A percentile compares a stretch with the other conserved stretches of the same genome.
phyloP scores from a whole-genome alignment of 1,140 invertebrate genomes.

The Drosophila suzukii region DNA sequence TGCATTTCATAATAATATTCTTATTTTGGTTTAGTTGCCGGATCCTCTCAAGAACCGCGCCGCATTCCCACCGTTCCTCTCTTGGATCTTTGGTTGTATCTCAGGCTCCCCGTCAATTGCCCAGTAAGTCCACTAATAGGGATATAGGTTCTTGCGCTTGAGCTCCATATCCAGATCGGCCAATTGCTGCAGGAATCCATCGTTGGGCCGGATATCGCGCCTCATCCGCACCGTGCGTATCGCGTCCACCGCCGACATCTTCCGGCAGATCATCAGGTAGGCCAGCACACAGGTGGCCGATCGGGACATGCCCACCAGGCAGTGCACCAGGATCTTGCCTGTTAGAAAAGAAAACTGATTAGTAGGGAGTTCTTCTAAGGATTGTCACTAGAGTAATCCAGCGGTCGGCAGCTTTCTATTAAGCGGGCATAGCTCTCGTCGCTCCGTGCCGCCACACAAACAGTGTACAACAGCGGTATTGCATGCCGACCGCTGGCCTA shows the following conservation, averaged over 20 bases:
- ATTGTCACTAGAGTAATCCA: background rate
- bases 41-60: background rate
- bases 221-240: slow-evolving; percentile 88
- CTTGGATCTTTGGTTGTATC: slow-evolving; percentile 36
- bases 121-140: slow-evolving; percentile 48
- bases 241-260: slow-evolving; percentile 91
- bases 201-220: slow-evolving; percentile 91
- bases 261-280: slow-evolving; percentile 92
- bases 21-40: slow-evolving; percentile 17
- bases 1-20: slow-evolving; percentile 21
- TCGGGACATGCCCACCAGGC: slow-evolving; percentile 92
- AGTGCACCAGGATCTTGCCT: slow-evolving; percentile 93
- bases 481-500: no score
- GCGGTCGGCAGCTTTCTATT: no score
- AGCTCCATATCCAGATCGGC: slow-evolving; percentile 89
- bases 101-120: background rate
- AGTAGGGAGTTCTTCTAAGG: background rate
- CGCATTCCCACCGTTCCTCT: background rate
- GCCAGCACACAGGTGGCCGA: slow-evolving; percentile 92
- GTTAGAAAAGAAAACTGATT: background rate
- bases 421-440: background rate
- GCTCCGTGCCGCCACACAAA: no score
- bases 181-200: slow-evolving; percentile 92
- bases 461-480: no score
- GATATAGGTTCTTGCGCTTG: slow-evolving; percentile 85